Percentiles rank a stretch among this genome's conserved stretches.
Conservation (phyloP, 1,140 invertebrate species). For the Oreohelix idahoensis region DNA sequence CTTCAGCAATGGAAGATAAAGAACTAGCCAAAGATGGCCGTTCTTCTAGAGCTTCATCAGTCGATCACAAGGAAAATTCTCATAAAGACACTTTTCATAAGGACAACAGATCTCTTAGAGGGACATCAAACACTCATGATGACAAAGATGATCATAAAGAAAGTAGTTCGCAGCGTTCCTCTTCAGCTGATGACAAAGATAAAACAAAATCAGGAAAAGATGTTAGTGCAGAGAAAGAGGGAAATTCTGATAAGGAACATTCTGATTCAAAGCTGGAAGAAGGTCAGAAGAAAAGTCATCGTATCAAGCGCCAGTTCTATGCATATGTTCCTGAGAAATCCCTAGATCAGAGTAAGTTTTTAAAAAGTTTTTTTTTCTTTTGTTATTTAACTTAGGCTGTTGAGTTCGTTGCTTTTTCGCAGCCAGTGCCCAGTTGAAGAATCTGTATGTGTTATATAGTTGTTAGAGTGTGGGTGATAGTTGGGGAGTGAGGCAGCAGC, state of each 20-base stretch:
- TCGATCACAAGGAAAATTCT: not conserved
- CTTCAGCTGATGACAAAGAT: not conserved
- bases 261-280: conserved; percentile 18
- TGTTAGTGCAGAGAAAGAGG: not conserved
- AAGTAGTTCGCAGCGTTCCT: not conserved
- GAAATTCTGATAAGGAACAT: not conserved
- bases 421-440: no score
- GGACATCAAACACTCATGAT: not conserved
- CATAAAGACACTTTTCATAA: not conserved
- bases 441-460: no score
- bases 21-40: not conserved
- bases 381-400: no score
- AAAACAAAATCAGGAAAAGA: not conserved
- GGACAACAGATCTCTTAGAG: conserved; percentile 1
- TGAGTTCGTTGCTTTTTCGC: no score
- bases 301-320: conserved; percentile 41
- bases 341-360: conserved; percentile 43
- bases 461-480: no score
- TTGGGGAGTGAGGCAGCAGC: no score
- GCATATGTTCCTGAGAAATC: conserved; percentile 47
- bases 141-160: not conserved
- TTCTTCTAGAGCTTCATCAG: not conserved
- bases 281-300: conserved; percentile 31
- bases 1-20: not conserved
- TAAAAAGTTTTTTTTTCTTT: no score